A percentile compares a stretch with the other conserved stretches of the same genome.
These are phyloP conservation scores for Gorilla gorilla DNA, from an alignment of 2,113 vertebrate genomes.

Conservation along the genomic window DNA sequence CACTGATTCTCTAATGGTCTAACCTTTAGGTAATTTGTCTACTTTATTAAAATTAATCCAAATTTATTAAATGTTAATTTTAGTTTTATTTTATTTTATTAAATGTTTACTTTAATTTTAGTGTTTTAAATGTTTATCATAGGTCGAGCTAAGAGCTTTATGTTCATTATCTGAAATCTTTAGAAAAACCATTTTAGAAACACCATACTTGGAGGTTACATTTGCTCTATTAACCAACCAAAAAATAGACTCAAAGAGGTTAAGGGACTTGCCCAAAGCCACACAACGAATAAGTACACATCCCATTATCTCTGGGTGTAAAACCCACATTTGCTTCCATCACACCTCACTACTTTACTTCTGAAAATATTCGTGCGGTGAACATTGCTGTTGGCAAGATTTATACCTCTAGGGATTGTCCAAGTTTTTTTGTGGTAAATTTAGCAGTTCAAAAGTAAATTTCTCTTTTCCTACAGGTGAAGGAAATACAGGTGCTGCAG, in stretches of 20 bases:
- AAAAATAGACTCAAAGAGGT: background rate
- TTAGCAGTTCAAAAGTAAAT: constrained; percentile 25
- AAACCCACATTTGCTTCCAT: background rate
- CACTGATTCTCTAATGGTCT: background rate
- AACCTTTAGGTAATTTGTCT: background rate
- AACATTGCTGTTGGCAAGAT: background rate
- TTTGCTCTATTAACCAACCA: background rate
- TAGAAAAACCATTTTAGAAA: background rate
- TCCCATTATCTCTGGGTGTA: background rate
- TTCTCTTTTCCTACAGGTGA: constrained; percentile 84
- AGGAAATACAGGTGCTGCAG: constrained; percentile 83
- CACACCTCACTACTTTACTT: background rate
- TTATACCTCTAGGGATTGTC: background rate
- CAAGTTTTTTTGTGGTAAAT: background rate
- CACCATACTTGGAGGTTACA: background rate
- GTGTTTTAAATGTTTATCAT: background rate
- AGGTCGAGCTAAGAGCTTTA: background rate
- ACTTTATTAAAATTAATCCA: background rate
- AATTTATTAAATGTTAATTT: background rate
- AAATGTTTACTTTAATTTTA: background rate
- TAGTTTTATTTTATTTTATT: background rate
- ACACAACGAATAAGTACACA: background rate
- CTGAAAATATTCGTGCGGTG: background rate
- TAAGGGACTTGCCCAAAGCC: background rate
- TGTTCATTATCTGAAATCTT: background rate